A percentile compares a stretch with the other conserved stretches of the same genome.
These are phyloP conservation scores for human (Homo sapiens) DNA, from an alignment of 2,113 vertebrate species.

Conservation along the genomic window DNA sequence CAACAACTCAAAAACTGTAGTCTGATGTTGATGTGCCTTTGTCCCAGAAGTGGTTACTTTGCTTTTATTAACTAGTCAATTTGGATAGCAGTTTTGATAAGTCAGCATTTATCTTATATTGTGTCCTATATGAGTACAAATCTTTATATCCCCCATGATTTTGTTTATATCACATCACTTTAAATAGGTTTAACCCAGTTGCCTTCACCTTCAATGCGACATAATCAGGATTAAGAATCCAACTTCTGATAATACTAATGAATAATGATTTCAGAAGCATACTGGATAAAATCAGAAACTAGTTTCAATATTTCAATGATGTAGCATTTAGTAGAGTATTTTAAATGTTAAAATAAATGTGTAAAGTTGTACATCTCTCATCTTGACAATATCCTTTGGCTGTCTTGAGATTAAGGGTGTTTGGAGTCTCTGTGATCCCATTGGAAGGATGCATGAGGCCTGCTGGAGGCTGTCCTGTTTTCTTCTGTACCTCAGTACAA, in stretches of 20 bases:
- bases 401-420: neutral
- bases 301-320: neutral
- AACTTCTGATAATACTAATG: neutral
- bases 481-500: neutral
- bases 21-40: neutral
- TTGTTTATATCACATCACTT: neutral
- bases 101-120: neutral
- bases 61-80: neutral
- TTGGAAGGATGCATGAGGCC: neutral
- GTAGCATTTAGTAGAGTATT: neutral
- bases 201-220: neutral
- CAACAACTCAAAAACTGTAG: neutral
- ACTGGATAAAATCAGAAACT: neutral
- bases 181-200: neutral
- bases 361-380: neutral
- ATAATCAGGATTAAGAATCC: neutral
- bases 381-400: neutral
- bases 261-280: neutral
- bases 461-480: neutral
- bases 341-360: neutral
- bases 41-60: neutral
- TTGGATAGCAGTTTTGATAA: neutral
- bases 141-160: neutral
- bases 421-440: neutral
- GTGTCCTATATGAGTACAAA: accelerated